These are phyloP conservation scores for Montipora sp. DNA, from an alignment of 64 coral and sea anemone species.

Conservation along the genomic window DNA sequence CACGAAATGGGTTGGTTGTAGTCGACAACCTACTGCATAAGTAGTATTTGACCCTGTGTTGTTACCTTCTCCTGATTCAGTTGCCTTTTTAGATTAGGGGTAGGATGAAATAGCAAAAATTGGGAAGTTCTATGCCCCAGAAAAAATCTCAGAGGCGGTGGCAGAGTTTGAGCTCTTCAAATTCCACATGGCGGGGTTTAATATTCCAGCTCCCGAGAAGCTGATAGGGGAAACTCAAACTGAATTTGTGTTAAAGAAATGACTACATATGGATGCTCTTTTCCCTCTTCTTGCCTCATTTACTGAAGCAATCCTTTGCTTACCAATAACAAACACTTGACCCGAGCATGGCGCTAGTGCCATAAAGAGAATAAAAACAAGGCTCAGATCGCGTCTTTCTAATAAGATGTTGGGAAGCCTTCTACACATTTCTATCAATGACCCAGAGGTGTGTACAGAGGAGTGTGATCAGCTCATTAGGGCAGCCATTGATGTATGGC, in stretches of 20 bases:
- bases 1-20: background rate
- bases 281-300: too few species aligned
- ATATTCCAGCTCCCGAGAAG: too few species aligned
- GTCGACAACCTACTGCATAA: constrained; percentile 6
- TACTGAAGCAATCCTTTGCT: too few species aligned
- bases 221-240: too few species aligned
- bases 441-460: constrained; percentile 6
- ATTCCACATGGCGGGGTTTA: too few species aligned
- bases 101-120: background rate
- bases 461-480: background rate
- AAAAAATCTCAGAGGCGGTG: background rate
- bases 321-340: too few species aligned
- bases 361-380: too few species aligned
- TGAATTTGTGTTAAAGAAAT: too few species aligned
- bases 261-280: too few species aligned
- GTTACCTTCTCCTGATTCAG: constrained; percentile 2
- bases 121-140: background rate
- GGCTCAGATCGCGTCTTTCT: background rate
- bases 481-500: background rate
- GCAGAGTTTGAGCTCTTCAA: constrained; percentile 10
- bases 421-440: constrained; percentile 6
- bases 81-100: background rate
- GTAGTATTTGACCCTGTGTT: constrained; percentile 4
- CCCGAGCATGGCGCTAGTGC: too few species aligned
- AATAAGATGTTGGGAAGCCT: constrained; percentile 14